Percentiles rank a stretch among this genome's conserved stretches.
Evolutionary conservation across 2,113 vertebrate genomes (phyloP).

Genomic region (Oryctolagus cuniculus): DNA sequence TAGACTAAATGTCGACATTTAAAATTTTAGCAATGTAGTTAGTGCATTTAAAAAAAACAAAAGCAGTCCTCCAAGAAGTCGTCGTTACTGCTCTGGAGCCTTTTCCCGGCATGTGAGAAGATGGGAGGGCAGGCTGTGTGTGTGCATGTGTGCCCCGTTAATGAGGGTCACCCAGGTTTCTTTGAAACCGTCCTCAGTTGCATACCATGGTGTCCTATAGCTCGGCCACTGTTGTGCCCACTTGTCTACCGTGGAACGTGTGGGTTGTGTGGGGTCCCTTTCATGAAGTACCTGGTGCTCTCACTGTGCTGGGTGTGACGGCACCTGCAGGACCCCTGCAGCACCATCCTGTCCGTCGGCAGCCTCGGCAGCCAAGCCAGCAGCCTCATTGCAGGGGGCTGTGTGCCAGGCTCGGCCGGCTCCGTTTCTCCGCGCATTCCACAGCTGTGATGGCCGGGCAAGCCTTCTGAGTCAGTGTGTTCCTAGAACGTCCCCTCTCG

Average conservation of each 20-base stretch:
- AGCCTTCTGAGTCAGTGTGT: neutral
- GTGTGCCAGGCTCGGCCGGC: neutral
- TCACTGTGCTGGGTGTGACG: neutral
- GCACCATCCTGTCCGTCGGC: neutral
- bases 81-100: neutral
- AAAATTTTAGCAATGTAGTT: neutral
- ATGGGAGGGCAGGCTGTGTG: neutral
- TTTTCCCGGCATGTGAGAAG: neutral
- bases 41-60: neutral
- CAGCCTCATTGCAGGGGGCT: neutral
- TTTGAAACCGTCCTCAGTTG: slow-evolving; percentile 15
- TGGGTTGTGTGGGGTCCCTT: neutral
- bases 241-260: neutral
- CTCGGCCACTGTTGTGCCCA: neutral
- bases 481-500: neutral
- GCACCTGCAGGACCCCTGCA: neutral
- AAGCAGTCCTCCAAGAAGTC: neutral
- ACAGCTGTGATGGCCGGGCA: neutral
- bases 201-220: neutral
- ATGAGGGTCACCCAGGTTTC: neutral
- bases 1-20: neutral
- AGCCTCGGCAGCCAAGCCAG: neutral
- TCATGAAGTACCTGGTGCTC: neutral
- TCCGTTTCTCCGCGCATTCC: neutral
- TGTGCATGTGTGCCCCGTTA: neutral